phyloP scores from a whole-genome alignment of 2,888 invertebrate genomes.

The Ennomos quercinarius region DNA sequence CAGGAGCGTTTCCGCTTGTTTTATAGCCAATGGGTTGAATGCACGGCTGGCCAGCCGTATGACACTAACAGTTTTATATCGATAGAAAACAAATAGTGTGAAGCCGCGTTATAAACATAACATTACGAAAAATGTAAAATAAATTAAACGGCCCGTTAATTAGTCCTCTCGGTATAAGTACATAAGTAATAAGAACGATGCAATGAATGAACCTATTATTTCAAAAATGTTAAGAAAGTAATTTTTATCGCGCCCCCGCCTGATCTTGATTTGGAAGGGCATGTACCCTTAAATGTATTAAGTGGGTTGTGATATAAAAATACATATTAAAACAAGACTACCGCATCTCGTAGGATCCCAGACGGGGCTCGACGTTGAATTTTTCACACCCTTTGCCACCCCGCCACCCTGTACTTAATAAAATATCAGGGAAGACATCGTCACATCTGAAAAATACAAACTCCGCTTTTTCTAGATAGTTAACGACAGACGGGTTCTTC shows the following conservation, averaged over 20 bases:
- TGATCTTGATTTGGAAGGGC: constrained; percentile 38
- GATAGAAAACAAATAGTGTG: no score
- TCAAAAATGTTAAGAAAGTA: no score
- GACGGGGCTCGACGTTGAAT: constrained; percentile 64
- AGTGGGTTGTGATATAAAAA: constrained; percentile 55
- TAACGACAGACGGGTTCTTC: constrained; percentile 11
- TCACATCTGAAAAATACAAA: constrained; percentile 66
- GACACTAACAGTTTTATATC: no score
- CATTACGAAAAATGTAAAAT: no score
- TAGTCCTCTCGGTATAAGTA: no score
- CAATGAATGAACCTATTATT: no score
- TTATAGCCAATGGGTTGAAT: no score
- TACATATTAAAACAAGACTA: constrained; percentile 64
- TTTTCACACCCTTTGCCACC: constrained; percentile 65
- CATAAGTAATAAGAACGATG: no score
- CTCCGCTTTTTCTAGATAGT: constrained; percentile 29
- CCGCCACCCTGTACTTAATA: constrained; percentile 65
- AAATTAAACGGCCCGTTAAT: no score
- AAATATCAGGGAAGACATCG: constrained; percentile 75
- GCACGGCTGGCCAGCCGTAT: no score
- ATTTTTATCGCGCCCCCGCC: constrained; percentile 8
- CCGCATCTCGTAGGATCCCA: constrained; percentile 56
- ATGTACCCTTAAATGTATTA: constrained; percentile 50
- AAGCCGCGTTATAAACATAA: no score
- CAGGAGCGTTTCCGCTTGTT: no score